Percentiles rank a stretch among this genome's conserved stretches.
phyloP scores from a whole-genome alignment of 2,113 vertebrate genomes.

The Alethe castanea region DNA sequence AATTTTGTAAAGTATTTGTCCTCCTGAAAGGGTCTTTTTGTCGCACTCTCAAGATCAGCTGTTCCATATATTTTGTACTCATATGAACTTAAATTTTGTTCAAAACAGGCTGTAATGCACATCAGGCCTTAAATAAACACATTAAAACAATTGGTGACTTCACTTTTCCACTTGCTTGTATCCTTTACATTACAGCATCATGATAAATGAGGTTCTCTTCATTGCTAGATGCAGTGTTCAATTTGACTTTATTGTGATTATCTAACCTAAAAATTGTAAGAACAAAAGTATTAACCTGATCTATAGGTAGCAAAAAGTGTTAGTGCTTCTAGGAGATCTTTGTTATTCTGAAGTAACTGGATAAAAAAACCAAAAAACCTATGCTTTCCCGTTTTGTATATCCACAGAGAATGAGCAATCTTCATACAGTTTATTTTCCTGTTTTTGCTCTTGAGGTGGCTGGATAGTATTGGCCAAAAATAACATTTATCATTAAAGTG shows the following conservation, averaged over 20 bases:
- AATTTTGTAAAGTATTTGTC: background rate
- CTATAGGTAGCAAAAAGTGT: background rate
- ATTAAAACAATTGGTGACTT: background rate
- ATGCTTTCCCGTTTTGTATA: background rate
- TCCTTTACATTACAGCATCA: background rate
- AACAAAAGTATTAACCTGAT: background rate
- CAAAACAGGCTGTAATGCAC: background rate
- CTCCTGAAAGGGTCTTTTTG: background rate
- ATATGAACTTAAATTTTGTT: background rate
- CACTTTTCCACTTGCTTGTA: background rate
- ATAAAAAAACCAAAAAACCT: background rate
- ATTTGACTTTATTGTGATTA: background rate
- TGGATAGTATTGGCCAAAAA: background rate
- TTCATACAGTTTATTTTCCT: background rate
- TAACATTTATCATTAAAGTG: background rate
- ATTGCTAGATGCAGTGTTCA: background rate
- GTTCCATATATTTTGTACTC: background rate
- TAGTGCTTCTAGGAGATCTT: background rate
- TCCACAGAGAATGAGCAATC: background rate
- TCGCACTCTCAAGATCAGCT: background rate
- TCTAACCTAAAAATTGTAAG: background rate
- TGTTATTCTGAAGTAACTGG: background rate
- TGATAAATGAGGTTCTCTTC: background rate
- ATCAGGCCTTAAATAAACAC: background rate
- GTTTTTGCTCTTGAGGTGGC: background rate